Conservation (phyloP, 2,888 invertebrate genomes). For the Sinhomidia bicolor region DNA sequence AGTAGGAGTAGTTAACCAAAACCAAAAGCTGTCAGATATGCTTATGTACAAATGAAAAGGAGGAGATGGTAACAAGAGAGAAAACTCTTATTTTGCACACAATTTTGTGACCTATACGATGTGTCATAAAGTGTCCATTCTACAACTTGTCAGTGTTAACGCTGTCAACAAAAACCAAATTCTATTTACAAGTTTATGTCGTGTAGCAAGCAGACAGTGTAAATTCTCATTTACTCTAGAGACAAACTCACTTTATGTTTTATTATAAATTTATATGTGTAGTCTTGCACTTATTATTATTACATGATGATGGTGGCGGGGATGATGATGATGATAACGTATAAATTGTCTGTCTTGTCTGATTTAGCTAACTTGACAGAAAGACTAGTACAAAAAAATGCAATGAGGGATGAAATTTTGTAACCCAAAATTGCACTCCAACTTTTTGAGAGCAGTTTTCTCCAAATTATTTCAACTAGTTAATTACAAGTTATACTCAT, state of each 20-base stretch:
- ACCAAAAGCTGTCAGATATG: not conserved
- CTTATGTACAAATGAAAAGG: too few species aligned
- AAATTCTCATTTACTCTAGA: not conserved
- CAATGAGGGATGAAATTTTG: not conserved
- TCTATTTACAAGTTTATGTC: conserved; percentile 1
- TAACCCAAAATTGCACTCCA: not conserved
- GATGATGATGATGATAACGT: too few species aligned
- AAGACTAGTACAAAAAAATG: not conserved
- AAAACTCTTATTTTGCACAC: not conserved
- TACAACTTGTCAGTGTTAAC: not conserved
- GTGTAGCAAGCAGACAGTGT: too few species aligned
- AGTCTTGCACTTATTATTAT: too few species aligned
- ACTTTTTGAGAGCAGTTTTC: not conserved
- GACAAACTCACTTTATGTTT: conserved; percentile 35
- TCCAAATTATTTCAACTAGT: not conserved
- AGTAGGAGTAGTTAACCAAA: not conserved
- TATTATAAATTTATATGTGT: not conserved
- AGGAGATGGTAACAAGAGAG: not conserved
- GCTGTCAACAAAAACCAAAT: not conserved
- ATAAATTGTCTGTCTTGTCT: not conserved
- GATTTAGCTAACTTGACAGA: not conserved
- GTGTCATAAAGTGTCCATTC: not conserved
- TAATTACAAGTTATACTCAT: conserved; percentile 32
- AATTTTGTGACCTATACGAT: not conserved
- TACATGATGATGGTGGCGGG: too few species aligned